These are phyloP conservation scores for Atlantisia rogersi DNA, from an alignment of 2,113 vertebrate species.

Conservation along the genomic window DNA sequence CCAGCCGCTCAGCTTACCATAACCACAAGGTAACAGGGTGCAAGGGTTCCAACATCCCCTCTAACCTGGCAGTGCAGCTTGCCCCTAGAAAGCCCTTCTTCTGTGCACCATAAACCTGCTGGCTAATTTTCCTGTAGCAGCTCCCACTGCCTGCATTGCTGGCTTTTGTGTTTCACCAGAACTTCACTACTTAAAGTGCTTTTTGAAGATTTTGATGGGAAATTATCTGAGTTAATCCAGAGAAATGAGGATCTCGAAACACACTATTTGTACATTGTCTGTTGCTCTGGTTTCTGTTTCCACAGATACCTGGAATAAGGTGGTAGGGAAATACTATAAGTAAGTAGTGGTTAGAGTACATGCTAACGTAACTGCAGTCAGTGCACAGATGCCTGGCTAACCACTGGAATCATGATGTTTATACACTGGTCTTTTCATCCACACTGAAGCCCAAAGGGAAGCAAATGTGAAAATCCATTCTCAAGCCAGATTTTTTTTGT, in stretches of 20 bases:
- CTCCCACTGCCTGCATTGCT: background rate
- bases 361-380: background rate
- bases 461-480: background rate
- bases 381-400: background rate
- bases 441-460: background rate
- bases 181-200: background rate
- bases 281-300: background rate
- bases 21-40: slow-evolving; percentile 90
- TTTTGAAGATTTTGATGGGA: background rate
- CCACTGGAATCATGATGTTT: background rate
- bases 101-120: background rate
- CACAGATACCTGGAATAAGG: background rate
- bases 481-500: background rate
- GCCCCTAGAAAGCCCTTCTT: background rate
- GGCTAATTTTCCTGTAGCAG: background rate
- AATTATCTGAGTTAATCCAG: background rate
- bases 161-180: background rate
- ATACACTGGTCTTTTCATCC: background rate
- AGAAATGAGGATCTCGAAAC: background rate
- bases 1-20: slow-evolving; percentile 95
- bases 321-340: background rate
- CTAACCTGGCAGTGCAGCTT: background rate
- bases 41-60: background rate
- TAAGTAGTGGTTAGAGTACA: background rate
- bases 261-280: background rate